These are phyloP conservation scores for Actinopyga echinites DNA, from an alignment of 53 echinoderm and acorn worm species.

Conservation along the genomic window DNA sequence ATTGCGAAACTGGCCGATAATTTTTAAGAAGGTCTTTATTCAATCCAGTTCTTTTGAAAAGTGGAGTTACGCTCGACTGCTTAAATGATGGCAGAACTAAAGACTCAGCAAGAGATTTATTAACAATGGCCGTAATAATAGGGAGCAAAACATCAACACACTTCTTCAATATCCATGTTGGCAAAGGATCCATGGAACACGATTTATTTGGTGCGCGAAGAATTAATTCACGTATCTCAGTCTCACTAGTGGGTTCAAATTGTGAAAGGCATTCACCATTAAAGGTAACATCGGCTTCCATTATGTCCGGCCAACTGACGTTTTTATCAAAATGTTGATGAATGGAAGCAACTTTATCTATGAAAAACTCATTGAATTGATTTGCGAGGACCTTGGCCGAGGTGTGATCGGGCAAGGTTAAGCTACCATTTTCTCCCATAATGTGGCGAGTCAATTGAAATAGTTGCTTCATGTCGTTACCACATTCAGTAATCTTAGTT, in stretches of 20 bases:
- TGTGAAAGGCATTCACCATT: not conserved
- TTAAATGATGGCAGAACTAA: not conserved
- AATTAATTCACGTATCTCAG: not conserved
- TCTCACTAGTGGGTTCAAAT: not conserved
- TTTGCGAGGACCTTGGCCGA: not conserved
- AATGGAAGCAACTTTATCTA: conserved; percentile 18
- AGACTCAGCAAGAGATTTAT: not conserved
- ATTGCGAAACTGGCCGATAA: conserved; percentile 31
- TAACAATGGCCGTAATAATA: too few species aligned
- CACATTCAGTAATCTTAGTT: not conserved
- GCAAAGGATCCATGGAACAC: conserved; percentile 30
- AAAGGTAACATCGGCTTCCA: conserved; percentile 4
- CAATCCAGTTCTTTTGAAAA: not conserved
- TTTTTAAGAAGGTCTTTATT: conserved; percentile 4
- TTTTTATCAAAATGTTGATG: not conserved
- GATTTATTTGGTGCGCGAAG: conserved; percentile 20
- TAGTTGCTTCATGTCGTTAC: conserved; percentile 16
- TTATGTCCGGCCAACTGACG: not conserved
- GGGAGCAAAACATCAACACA: not conserved
- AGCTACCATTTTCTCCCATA: not conserved
- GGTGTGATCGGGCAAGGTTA: conserved; percentile 2
- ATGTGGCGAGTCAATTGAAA: not conserved
- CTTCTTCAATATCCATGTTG: conserved; percentile 1
- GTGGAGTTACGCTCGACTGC: not conserved
- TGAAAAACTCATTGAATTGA: conserved; percentile 29